Evolutionary conservation across 2,888 invertebrate species (phyloP).

Genomic region (Drosophila fulvimacula): DNA sequence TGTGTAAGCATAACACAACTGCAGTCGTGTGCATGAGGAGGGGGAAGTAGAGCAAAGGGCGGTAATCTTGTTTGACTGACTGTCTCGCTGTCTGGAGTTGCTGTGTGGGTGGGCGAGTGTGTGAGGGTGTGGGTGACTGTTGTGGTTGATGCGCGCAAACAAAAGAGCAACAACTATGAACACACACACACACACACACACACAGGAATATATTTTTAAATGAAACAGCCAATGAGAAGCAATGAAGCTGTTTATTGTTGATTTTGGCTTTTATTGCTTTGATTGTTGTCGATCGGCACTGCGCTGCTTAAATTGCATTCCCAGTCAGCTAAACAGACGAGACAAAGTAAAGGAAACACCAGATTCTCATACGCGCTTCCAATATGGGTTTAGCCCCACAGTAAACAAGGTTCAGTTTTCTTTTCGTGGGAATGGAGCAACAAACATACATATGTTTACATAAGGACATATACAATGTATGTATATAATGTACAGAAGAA

Average conservation of each 20-base stretch:
- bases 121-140: conserved; percentile 34
- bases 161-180: conserved; percentile 59
- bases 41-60: conserved; percentile 14
- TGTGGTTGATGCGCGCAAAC: conserved; percentile 45
- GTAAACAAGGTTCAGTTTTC: conserved; percentile 34
- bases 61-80: conserved; percentile 63
- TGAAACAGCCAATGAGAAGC: conserved; percentile 37
- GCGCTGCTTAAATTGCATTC: conserved; percentile 53
- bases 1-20: conserved; percentile 28
- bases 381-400: too few relatives aligned
- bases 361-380: too few relatives aligned
- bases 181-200: conserved; percentile 1
- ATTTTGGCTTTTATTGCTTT: conserved; percentile 42
- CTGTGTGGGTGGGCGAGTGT: background rate
- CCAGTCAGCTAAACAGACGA: conserved; percentile 25
- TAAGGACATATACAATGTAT: background rate
- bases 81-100: conserved; percentile 55
- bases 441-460: background rate
- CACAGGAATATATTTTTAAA: conserved; percentile 16
- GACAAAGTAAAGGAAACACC: conserved; percentile 33
- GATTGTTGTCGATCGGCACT: conserved; percentile 39
- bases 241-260: conserved; percentile 38
- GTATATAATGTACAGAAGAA: conserved; percentile 9
- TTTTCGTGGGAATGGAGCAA: conserved; percentile 20
- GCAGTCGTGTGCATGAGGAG: conserved; percentile 14